phyloP scores from a whole-genome alignment of 2,888 invertebrate genomes.

The Geotrupes spiniger region DNA sequence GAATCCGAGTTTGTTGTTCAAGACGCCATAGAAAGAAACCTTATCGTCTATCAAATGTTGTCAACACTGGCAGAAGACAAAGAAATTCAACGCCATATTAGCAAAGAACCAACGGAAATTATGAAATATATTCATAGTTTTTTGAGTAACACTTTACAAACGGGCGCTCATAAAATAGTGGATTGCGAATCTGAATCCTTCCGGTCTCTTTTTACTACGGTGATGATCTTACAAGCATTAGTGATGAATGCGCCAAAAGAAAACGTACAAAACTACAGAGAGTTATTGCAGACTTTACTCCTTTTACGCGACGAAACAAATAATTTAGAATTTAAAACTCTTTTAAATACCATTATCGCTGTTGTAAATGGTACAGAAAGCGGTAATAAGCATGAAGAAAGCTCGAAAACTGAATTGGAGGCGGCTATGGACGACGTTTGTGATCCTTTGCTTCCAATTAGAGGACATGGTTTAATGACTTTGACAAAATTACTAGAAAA shows the following conservation, averaged over 20 bases:
- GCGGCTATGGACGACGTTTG: constrained; percentile 65
- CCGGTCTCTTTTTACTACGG: constrained; percentile 39
- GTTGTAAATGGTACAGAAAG: constrained; percentile 7
- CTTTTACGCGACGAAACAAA: constrained; percentile 33
- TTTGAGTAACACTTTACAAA: constrained; percentile 38
- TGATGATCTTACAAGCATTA: constrained; percentile 40
- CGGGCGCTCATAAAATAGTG: constrained; percentile 30
- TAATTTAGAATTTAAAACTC: constrained; percentile 38
- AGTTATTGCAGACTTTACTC: constrained; percentile 38
- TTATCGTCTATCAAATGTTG: constrained; percentile 53
- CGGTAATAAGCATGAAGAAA: constrained; percentile 31
- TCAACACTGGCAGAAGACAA: constrained; percentile 53
- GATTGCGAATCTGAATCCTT: constrained; percentile 37
- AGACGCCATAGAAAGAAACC: constrained; percentile 46
- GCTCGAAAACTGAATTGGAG: constrained; percentile 53
- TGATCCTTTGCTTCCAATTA: constrained; percentile 72
- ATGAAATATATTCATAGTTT: constrained; percentile 53
- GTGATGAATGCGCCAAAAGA: constrained; percentile 31
- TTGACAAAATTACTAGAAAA: constrained; percentile 69
- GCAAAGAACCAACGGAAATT: constrained; percentile 50
- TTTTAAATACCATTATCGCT: constrained; percentile 26
- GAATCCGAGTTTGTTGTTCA: constrained; percentile 48
- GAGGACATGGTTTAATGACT: constrained; percentile 75
- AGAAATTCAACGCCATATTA: constrained; percentile 50
- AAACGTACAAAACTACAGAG: constrained; percentile 39